Conservation (phyloP, 2,113 vertebrate genomes). For the Noturus placidus region DNA sequence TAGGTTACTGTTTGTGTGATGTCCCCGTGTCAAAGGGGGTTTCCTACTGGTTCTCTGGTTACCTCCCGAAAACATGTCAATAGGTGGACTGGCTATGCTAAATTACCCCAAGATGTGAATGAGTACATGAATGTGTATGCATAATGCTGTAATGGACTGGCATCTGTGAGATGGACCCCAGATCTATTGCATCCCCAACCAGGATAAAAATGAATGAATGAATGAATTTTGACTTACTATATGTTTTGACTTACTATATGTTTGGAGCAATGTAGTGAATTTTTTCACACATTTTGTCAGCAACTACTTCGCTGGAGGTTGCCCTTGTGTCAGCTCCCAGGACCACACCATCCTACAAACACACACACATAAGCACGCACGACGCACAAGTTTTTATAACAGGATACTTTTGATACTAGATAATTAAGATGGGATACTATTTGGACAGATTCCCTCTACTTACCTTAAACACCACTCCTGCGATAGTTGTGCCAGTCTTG, state of each 20-base stretch:
- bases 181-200: background rate
- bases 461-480: slow-evolving; percentile 71
- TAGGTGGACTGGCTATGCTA: background rate
- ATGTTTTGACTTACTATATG: slow-evolving; percentile 71
- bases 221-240: too few relatives aligned
- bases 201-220: background rate
- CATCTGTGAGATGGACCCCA: background rate
- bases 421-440: background rate
- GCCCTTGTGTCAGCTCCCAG: slow-evolving; percentile 76
- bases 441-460: background rate
- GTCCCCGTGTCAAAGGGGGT: background rate
- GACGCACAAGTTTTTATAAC: background rate
- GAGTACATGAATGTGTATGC: background rate
- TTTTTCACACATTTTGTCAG: slow-evolving; percentile 72
- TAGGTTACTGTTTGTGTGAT: background rate
- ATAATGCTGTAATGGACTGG: background rate
- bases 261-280: slow-evolving; percentile 77
- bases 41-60: background rate
- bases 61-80: background rate
- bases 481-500: slow-evolving; percentile 76
- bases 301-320: slow-evolving; percentile 70
- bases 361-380: background rate
- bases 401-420: background rate
- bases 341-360: slow-evolving; percentile 72
- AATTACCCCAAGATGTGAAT: background rate